phyloP scores from a whole-genome alignment of 2,888 invertebrate species.

The Micropterix aruncella region DNA sequence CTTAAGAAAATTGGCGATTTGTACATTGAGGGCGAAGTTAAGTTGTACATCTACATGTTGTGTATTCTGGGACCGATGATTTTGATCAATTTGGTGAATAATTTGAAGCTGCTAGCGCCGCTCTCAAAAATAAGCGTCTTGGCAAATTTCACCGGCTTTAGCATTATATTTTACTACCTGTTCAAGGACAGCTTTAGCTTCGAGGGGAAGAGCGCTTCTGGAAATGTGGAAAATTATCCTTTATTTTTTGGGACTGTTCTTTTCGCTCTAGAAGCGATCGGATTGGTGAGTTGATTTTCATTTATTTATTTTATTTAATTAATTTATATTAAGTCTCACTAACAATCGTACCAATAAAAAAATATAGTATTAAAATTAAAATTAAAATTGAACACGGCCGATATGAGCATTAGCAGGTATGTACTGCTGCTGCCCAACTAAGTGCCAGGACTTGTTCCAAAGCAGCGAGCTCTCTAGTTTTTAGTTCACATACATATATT shows the following conservation, averaged over 20 bases:
- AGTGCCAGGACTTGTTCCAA: no score
- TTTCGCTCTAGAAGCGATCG: conserved; percentile 92
- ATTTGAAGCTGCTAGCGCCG: conserved; percentile 77
- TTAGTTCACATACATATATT: no score
- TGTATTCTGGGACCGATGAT: conserved; percentile 60
- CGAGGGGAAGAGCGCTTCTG: conserved; percentile 46
- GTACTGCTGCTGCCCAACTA: no score
- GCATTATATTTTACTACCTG: conserved; percentile 75
- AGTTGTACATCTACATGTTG: conserved; percentile 53
- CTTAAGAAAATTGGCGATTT: conserved; percentile 51
- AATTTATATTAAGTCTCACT: no score
- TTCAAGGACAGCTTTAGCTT: conserved; percentile 56
- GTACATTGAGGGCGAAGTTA: conserved; percentile 32
- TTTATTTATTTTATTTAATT: no score
- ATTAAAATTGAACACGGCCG: no score
- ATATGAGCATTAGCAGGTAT: no score
- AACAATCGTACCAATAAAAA: no score
- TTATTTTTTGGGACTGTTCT: conserved; percentile 93
- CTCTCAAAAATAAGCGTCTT: conserved; percentile 82
- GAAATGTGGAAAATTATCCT: conserved; percentile 57
- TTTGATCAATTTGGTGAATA: conserved; percentile 68
- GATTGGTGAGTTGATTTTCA: conserved; percentile 73
- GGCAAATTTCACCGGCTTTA: conserved; percentile 70
- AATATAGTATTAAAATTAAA: no score
- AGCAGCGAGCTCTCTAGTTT: no score